phyloP scores from a whole-genome alignment of 2,888 invertebrate species.

The Apotomis turbidana region DNA sequence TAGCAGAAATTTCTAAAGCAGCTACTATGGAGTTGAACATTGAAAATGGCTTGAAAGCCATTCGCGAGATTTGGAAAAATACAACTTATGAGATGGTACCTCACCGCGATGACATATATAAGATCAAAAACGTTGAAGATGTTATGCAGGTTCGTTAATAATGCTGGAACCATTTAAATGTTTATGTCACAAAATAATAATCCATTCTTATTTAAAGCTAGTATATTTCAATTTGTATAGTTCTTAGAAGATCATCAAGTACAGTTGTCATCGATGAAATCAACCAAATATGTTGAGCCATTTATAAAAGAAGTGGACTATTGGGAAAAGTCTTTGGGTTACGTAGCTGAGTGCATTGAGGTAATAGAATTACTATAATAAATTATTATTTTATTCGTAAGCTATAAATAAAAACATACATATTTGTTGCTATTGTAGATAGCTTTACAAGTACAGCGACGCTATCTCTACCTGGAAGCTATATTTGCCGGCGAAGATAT shows the following conservation, averaged over 20 bases:
- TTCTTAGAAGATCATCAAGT: conserved; percentile 93
- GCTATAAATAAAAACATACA: not conserved
- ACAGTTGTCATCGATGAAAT: conserved; percentile 93
- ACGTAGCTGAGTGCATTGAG: conserved; percentile 92
- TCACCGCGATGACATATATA: conserved; percentile 87
- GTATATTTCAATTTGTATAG: conserved; percentile 50
- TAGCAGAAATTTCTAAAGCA: conserved; percentile 92
- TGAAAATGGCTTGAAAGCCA: conserved; percentile 90
- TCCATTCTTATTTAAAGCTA: not conserved
- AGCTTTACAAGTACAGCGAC: conserved; percentile 91
- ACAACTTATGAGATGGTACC: conserved; percentile 89
- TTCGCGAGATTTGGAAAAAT: conserved; percentile 88
- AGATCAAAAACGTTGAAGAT: conserved; percentile 90
- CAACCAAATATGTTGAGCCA: conserved; percentile 93
- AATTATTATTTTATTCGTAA: not conserved
- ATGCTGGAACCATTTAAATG: not conserved
- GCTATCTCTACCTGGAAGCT: conserved; percentile 94
- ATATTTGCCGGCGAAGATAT: conserved; percentile 95
- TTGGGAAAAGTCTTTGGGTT: conserved; percentile 93
- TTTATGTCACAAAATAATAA: no score
- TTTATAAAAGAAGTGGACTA: conserved; percentile 92
- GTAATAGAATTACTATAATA: not conserved
- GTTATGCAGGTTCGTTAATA: conserved; percentile 85
- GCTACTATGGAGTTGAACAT: conserved; percentile 95
- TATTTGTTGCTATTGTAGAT: conserved; percentile 58